Base-by-base conservation (phyloP, 2,888 invertebrate genomes). In the Copidosoma aretas region DNA sequence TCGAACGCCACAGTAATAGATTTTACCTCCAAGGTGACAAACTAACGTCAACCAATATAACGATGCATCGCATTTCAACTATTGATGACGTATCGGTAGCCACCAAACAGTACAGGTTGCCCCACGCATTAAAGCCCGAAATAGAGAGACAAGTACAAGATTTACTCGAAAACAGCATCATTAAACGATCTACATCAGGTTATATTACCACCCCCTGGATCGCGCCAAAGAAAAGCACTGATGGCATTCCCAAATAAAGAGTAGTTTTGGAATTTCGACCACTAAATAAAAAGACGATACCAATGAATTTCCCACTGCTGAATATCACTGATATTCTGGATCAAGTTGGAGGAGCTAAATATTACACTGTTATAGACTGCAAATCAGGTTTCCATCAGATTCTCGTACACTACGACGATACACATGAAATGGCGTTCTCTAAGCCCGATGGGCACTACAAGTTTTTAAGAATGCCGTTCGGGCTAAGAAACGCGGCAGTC, bases 401-500 rank as follows among this genome's bases (percentile, higher is more conserved):
- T 1, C 41, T 68, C n/a, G 58, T 77, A 0, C 60, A 71, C 10
- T 52, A 51, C 19, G 58, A 74, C 5, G 72, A 71, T 32, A 57
- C 39, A 21, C 60, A 64, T 12, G 73, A 74, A 49, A 75, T 68
- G 12, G 73, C 75, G 1, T 75, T 75, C 24, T 63, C 71, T 0
- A 74, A 72, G 0, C 59, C 59, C 1, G n/a, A 64, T 3, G 71
- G 71, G 14, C 75, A 76, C 56, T 77, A 67, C 24, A 69, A 76
- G 19, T 77, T n/a, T n/a, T n/a, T n/a, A 0, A 14, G 71, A 4
- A 74, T 77, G 75, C 73, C 75, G 0, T 78, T 81, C 73, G 79
- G 78, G 0, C 60, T 80, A 4, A 71, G 70, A 24, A 77, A 77
- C 52, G 77, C 77, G 0, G 78, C 79, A 1, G 70, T 74, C 8